Conservation (phyloP, 2,888 invertebrate genomes). For the Phaonia tiefii region DNA sequence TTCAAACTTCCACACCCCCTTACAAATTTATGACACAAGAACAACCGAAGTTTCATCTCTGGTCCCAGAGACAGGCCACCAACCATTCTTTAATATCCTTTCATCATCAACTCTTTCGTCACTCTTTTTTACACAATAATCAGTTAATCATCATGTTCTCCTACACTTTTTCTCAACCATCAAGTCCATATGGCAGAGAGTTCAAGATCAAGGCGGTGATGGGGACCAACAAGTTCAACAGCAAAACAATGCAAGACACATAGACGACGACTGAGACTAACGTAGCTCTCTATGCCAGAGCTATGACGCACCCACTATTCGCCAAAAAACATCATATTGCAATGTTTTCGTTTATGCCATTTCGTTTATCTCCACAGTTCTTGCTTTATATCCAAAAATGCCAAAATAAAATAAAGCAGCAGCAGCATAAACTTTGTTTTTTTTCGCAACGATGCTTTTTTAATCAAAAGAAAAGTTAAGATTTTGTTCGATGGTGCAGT, state of each 20-base stretch:
- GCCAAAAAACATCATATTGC: no score
- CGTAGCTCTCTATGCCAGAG: background rate
- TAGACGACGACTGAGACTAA: conserved; percentile 37
- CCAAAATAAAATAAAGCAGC: background rate
- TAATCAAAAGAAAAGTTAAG: conserved; percentile 25
- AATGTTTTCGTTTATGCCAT: conserved; percentile 11
- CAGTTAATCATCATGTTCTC: no score
- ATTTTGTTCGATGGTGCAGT: background rate
- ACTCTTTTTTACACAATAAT: no score
- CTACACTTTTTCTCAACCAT: no score
- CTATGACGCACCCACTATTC: conserved; percentile 62
- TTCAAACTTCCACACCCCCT: no score
- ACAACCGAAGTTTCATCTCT: no score
- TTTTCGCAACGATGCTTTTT: conserved; percentile 52
- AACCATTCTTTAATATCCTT: no score
- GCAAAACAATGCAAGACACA: conserved; percentile 57
- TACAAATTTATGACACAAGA: no score
- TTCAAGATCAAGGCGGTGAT: no score
- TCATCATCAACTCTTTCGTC: no score
- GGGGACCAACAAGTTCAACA: conserved; percentile 46
- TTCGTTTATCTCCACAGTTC: background rate
- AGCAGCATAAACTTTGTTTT: conserved; percentile 17
- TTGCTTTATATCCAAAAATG: conserved; percentile 15
- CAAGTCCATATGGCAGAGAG: conserved; percentile 3
- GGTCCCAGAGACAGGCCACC: no score